A percentile compares a stretch with the other conserved stretches of the same genome.
Conservation (phyloP, 2,888 invertebrate genomes). For the Xestobium rufovillosum region DNA sequence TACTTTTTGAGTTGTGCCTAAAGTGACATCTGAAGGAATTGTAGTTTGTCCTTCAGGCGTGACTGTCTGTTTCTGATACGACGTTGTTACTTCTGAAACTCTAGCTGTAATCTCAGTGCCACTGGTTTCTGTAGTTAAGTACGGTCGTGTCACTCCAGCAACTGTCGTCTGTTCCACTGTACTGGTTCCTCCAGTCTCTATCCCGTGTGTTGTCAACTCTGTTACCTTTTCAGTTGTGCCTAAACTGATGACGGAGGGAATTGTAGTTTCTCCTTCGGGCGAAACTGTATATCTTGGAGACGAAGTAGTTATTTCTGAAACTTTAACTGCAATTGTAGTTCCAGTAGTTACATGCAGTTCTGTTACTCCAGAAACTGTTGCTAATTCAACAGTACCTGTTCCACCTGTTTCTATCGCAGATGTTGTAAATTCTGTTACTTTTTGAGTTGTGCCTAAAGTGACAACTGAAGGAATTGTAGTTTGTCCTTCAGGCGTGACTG, state of each 20-base stretch:
- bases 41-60: slow-evolving; percentile 30
- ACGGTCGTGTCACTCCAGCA: too few relatives aligned
- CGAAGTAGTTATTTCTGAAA: slow-evolving; percentile 9
- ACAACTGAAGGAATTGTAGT: slow-evolving; percentile 21
- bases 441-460: slow-evolving; percentile 2
- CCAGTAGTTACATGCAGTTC: too few relatives aligned
- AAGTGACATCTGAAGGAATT: slow-evolving; percentile 7
- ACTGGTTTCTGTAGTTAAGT: too few relatives aligned
- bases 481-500: too few relatives aligned
- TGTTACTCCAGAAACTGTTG: slow-evolving; percentile 4
- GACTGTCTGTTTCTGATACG: slow-evolving; percentile 25
- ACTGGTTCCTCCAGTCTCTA: too few relatives aligned
- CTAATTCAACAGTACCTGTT: slow-evolving; percentile 1
- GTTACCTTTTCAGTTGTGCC: slow-evolving; percentile 27
- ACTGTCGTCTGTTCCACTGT: too few relatives aligned
- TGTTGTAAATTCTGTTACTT: slow-evolving; percentile 5
- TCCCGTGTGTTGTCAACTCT: slow-evolving; percentile 32
- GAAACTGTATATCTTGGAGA: slow-evolving; percentile 5
- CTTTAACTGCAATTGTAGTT: slow-evolving; percentile 7
- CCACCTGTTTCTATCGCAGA: slow-evolving; percentile 4
- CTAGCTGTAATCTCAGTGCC: slow-evolving; percentile 7
- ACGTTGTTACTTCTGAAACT: slow-evolving; percentile 9
- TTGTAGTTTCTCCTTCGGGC: slow-evolving; percentile 32
- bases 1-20: slow-evolving; percentile 25
- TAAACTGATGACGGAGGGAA: slow-evolving; percentile 3